phyloP scores from a whole-genome alignment of 2,888 invertebrate genomes.

The Cheilosia vulpina region DNA sequence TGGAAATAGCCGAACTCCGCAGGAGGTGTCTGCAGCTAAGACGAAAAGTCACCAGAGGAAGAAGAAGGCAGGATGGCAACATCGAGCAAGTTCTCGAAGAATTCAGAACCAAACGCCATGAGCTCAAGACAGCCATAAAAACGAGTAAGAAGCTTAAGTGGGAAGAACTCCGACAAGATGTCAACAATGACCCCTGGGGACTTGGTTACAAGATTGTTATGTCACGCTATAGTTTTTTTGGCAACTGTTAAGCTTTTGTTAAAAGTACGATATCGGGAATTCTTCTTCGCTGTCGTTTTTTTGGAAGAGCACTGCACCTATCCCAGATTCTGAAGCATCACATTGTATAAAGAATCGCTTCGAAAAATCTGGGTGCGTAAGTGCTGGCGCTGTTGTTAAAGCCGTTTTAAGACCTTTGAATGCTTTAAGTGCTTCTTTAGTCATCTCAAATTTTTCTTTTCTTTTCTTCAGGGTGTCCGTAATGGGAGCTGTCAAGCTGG shows the following conservation, averaged over 20 bases:
- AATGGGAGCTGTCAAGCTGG: slow-evolving; percentile 35
- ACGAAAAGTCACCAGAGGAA: too few relatives aligned
- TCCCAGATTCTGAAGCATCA: slow-evolving; percentile 47
- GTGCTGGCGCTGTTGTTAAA: slow-evolving; percentile 52
- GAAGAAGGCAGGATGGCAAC: too few relatives aligned
- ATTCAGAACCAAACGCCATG: too few relatives aligned
- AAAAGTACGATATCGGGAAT: slow-evolving; percentile 41
- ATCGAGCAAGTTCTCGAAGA: too few relatives aligned
- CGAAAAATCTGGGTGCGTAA: slow-evolving; percentile 60
- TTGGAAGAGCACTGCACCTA: slow-evolving; percentile 51
- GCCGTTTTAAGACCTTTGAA: slow-evolving; percentile 46
- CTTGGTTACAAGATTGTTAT: too few relatives aligned
- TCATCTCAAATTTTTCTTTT: slow-evolving; percentile 34
- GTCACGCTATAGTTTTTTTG: slow-evolving; percentile 9
- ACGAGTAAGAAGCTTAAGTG: too few relatives aligned
- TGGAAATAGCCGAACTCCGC: too few relatives aligned
- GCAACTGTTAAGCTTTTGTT: slow-evolving; percentile 45
- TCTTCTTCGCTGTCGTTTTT: slow-evolving; percentile 41
- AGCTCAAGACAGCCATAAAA: too few relatives aligned
- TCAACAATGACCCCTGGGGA: too few relatives aligned
- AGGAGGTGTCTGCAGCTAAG: too few relatives aligned
- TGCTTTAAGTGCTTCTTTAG: slow-evolving; percentile 31
- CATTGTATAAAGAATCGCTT: slow-evolving; percentile 63
- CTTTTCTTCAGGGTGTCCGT: slow-evolving; percentile 40
- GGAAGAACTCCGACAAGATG: too few relatives aligned